phyloP scores from a whole-genome alignment of 2,888 invertebrate species.

The Lasioglossum leucozonium region DNA sequence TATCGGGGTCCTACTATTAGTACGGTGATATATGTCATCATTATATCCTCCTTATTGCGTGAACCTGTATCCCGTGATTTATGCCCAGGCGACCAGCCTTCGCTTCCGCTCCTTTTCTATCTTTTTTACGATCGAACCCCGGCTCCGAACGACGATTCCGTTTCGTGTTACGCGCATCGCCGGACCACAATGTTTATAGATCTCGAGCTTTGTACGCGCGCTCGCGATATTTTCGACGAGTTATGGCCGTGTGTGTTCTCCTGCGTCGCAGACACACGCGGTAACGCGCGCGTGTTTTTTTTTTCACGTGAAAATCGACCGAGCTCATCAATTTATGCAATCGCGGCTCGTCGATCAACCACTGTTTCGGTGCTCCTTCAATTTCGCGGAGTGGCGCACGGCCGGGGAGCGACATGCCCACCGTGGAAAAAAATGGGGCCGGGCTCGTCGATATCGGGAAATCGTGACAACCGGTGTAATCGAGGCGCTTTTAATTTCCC shows the following conservation, averaged over 20 bases:
- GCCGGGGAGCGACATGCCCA: not conserved
- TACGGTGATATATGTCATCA: conserved; percentile 71
- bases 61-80: conserved; percentile 66
- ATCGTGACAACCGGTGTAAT: conserved; percentile 1
- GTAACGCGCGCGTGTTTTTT: not conserved
- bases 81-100: conserved; percentile 59
- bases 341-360: not conserved
- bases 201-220: conserved; percentile 13
- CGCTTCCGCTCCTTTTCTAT: conserved; percentile 60
- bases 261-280: not conserved
- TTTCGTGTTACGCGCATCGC: conserved; percentile 51
- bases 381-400: not conserved
- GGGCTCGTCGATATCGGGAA: not conserved
- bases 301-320: not conserved
- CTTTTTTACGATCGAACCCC: conserved; percentile 39
- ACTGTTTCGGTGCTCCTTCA: not conserved
- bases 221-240: conserved; percentile 19
- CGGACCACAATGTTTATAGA: conserved; percentile 55
- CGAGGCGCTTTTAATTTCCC: conserved; percentile 50
- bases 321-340: not conserved
- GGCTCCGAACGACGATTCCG: conserved; percentile 36
- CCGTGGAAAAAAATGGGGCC: not conserved
- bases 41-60: conserved; percentile 70
- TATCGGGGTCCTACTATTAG: conserved; percentile 68
- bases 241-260: not conserved